Base-by-base conservation (phyloP, 2,888 invertebrate genomes). In the Sesia apiformis region DNA sequence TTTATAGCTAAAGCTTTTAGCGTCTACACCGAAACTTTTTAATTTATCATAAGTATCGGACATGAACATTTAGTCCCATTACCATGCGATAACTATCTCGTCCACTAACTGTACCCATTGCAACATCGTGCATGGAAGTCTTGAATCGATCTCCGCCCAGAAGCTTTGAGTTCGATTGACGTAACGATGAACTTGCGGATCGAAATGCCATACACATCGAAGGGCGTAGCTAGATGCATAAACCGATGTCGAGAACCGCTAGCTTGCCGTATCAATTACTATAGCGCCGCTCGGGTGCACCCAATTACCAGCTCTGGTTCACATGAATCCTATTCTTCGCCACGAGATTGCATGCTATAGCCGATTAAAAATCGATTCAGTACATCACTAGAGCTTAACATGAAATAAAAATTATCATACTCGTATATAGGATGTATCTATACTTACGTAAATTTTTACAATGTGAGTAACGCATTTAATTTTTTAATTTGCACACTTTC, bases 191-290 rank as follows among this genome's bases (percentile, higher is more conserved):
- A 67, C 67, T 66, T 62, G 61, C 66, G 60, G 63, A 69, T 71
- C 63, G 63, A 67, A 72, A 71, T 63, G 62, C 69, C 67, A 70
- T 69, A 68, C 57, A 62, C 58, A 60, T 62, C 60, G 58, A 63
- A 84, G 84, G 83, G 80, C 77, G 79, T 78, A 72, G 59, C 60
- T 64, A 64, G 71, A 72, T 74, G 76, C 74, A 78, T 74, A 76
- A 67, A 64, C 66, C 67, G 73, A 72, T 73, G 49, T 49, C 62
- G 64, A 78, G 74, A 79, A 85, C 87, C 87, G 88, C 86, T 88
- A 87, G 70, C 69, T 75, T 72, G 74, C 78, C 74, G 73, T 85
- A 86, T 88, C 85, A 88, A 87, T 87, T 87, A 87, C 85, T 70
- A 23, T 43, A 76, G 74, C 72, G 72, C 70, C 80, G 84, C 79